Conservation (phyloP, 2,888 invertebrate species). For the Cosmopolites sordidus region DNA sequence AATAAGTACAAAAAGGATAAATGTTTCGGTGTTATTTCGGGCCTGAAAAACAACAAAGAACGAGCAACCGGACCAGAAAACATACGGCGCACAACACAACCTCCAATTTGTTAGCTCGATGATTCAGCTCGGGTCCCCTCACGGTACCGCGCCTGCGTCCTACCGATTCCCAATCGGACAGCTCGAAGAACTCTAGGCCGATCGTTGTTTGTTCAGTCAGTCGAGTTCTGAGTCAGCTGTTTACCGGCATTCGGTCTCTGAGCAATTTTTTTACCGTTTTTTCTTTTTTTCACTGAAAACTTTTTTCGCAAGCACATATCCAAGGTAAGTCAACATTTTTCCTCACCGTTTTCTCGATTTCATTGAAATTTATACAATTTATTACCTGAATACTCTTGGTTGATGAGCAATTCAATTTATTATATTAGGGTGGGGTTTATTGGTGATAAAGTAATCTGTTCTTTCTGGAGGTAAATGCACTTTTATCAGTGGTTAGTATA, state of each 20-base stretch:
- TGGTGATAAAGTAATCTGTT: background rate
- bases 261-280: conserved; percentile 9
- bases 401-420: too few relatives aligned
- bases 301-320: conserved; percentile 16
- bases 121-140: background rate
- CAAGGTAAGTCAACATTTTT: conserved; percentile 14
- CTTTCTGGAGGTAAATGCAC: conserved; percentile 1
- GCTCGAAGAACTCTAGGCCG: conserved; percentile 8
- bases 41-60: too few relatives aligned
- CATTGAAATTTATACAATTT: too few relatives aligned
- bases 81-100: too few relatives aligned
- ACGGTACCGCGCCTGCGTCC: background rate
- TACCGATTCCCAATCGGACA: conserved; percentile 7
- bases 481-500: too few relatives aligned
- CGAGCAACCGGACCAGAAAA: too few relatives aligned
- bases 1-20: too few relatives aligned
- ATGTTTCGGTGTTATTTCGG: too few relatives aligned
- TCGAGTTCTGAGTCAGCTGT: conserved; percentile 20
- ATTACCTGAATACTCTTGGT: too few relatives aligned
- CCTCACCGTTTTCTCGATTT: too few relatives aligned
- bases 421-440: conserved; percentile 17
- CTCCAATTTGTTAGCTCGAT: background rate
- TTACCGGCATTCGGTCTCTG: conserved; percentile 12
- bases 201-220: conserved; percentile 9
- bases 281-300: conserved; percentile 14